Percentiles rank a stretch among this genome's conserved stretches.
Conservation (phyloP, 2,113 vertebrate species). For the Mesocricetus auratus region DNA sequence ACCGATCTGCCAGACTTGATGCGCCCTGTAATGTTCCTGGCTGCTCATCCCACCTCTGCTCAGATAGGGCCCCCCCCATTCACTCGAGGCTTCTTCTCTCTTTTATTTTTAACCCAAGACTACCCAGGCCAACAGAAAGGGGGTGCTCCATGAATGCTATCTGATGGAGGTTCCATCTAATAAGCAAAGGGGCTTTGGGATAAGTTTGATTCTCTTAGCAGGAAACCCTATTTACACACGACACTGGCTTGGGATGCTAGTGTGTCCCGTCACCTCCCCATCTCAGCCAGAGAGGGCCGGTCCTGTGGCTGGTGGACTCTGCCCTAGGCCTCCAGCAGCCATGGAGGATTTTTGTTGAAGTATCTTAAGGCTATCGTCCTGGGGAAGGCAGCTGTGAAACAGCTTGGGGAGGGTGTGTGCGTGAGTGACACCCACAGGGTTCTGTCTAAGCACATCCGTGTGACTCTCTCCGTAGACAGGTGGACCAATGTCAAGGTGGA, state of each 20-base stretch:
- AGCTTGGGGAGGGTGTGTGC: neutral
- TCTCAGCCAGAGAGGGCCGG: neutral
- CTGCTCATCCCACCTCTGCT: neutral
- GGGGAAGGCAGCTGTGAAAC: neutral
- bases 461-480: conserved; percentile 81
- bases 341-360: neutral
- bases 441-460: neutral
- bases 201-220: neutral
- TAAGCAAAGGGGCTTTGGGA: neutral
- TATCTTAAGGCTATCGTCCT: neutral
- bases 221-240: neutral
- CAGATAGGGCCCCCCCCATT: neutral
- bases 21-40: neutral
- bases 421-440: neutral
- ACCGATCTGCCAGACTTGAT: neutral
- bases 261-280: neutral
- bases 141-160: neutral
- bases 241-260: neutral
- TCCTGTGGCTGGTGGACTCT: neutral
- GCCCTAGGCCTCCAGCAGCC: neutral
- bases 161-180: neutral
- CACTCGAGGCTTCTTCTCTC: neutral
- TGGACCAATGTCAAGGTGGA: conserved; percentile 90
- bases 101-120: neutral
- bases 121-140: neutral